These are phyloP conservation scores for Otus scops DNA, from an alignment of 2,797 vertebrate genomes.

Conservation along the genomic window DNA sequence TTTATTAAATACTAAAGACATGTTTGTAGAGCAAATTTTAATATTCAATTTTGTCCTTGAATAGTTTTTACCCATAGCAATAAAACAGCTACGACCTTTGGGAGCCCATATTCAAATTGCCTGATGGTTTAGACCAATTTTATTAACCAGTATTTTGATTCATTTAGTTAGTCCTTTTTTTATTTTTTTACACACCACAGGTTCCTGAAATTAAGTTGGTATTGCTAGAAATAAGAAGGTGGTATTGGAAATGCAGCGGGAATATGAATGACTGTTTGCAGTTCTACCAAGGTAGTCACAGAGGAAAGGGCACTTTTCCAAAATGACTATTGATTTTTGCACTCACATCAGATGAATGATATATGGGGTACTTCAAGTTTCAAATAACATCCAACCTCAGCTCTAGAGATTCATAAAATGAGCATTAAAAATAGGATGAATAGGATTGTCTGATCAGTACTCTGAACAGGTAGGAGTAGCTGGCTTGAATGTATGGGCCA, in stretches of 20 bases:
- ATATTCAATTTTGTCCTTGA: constrained; percentile 71
- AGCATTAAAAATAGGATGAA: constrained; percentile 2
- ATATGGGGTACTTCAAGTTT: not conserved
- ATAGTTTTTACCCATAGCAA: constrained; percentile 58
- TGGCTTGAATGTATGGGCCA: not conserved
- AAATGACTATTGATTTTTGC: constrained; percentile 30
- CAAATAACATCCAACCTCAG: not conserved
- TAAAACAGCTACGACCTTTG: constrained; percentile 45
- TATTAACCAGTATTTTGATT: constrained; percentile 50
- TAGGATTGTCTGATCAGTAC: constrained; percentile 2
- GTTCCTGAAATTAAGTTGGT: constrained; percentile 59
- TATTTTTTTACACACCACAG: not conserved
- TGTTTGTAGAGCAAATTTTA: constrained; percentile 68
- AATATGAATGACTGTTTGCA: constrained; percentile 42
- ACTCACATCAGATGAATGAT: not conserved
- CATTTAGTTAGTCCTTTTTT: constrained; percentile 23
- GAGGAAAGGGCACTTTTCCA: constrained; percentile 33
- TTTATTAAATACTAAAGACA: constrained; percentile 63
- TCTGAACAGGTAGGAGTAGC: not conserved
- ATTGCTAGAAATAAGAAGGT: constrained; percentile 37
- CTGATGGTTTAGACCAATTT: constrained; percentile 33
- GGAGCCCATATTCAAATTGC: constrained; percentile 57
- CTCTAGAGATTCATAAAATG: constrained; percentile 16
- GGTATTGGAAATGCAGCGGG: constrained; percentile 24
- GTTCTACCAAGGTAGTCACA: constrained; percentile 35